Evolutionary conservation across 2,888 invertebrate genomes (phyloP), one percentile per base, ranked within the genome.

Genomic region (Cerceris ruficornis): DNA sequence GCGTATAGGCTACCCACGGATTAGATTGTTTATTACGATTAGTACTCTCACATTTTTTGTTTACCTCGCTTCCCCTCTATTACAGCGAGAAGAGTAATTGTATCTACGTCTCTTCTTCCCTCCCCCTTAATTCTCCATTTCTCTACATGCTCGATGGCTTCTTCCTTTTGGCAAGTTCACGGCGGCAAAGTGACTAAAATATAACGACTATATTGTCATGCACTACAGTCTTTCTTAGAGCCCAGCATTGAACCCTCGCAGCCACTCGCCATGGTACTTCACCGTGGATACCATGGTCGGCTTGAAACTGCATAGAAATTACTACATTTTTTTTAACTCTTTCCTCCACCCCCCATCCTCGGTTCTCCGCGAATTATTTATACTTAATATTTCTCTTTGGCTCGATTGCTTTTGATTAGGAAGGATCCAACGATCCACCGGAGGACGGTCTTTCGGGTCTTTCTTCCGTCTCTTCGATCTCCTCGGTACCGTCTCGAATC

Each of bases 201-300:
- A 82, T 85, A 88, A 89, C 86, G 87, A 86, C 90, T 89, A 90
- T 91, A 90, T 90, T 90, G 90, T 91, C 90, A 89, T 88, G 89
- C 88, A 90, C 90, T 90, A 89, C 86, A 89, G 88, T 90, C 88
- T 90, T 89, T 86, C 87, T 82, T 86, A 88, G 82, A 88, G 84
- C 82, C 84, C 86, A 77, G 65, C 77, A 60, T 64, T 71, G 76
- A 71, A 41, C 77, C 62, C 62, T 64, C 58, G 66, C 70, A 57
- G 73, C 41, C 62, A 64, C 54, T 17, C 70, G 39, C 62, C 60
- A 57, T 71, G 68, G 61, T 70, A 71, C 28, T 60, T 75, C 64
- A 59, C 60, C 73, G 69, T 61, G 57, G 66, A 67, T 50, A 66
- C 74, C 65, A 72, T 68, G 71, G 64, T 52, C 54, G 57, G 73